These are phyloP conservation scores for Aphaenogaster floridana DNA, from an alignment of 1,140 invertebrate species.

Conservation along the genomic window DNA sequence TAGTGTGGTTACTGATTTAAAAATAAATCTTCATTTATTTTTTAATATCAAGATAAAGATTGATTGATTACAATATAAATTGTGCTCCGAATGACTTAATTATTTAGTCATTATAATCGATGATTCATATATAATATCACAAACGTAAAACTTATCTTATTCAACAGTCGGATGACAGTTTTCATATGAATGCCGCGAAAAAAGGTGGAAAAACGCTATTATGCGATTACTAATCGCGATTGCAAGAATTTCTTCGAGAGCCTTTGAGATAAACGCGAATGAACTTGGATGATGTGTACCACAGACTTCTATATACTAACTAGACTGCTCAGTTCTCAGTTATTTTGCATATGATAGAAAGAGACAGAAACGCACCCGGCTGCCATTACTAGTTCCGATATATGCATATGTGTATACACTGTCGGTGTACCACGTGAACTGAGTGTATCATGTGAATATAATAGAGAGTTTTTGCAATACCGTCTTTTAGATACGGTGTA, in stretches of 20 bases:
- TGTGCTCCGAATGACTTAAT: background rate
- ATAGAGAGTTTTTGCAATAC: too few species aligned
- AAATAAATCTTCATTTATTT: background rate
- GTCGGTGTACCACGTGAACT: too few species aligned
- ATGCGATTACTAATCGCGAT: background rate
- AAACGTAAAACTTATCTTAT: background rate
- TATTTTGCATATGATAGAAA: too few species aligned
- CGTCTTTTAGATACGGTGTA: too few species aligned
- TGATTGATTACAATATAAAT: background rate
- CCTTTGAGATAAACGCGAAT: slow-evolving; percentile 10
- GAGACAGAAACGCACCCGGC: too few species aligned
- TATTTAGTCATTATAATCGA: background rate
- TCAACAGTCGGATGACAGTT: background rate
- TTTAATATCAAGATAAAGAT: background rate
- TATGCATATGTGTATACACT: too few species aligned
- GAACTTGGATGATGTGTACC: background rate
- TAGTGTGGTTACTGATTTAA: background rate
- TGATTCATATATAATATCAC: background rate
- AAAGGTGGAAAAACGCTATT: background rate
- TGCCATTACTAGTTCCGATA: too few species aligned
- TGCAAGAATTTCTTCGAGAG: background rate
- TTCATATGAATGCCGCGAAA: background rate
- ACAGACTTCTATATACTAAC: too few species aligned
- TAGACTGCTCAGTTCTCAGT: too few species aligned
- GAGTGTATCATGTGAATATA: too few species aligned